Evolutionary conservation across 2,113 vertebrate species (phyloP), one percentile per base, ranked within the genome.

Genomic region (Martes martes): DNA sequence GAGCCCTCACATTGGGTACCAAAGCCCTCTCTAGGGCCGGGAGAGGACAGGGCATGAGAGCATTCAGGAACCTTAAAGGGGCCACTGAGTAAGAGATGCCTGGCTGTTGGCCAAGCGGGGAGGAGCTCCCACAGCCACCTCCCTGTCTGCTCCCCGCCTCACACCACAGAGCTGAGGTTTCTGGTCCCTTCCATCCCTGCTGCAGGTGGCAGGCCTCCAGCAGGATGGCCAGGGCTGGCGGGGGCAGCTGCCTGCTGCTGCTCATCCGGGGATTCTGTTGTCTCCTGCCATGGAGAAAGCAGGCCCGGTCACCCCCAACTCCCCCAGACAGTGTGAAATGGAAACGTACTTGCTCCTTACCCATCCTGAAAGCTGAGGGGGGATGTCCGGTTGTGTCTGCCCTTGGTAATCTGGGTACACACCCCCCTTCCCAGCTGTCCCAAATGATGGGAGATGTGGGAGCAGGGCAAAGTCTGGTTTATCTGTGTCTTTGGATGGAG

Each of bases 401-500:
- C 1, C 0, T 57, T 36, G 7, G 76, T 15, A 26, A 3, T 7
- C 39, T 50, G 31, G 18, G 14, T 5, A 26, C 73, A n/a, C 55
- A 45, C 69, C 7, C 14, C 42, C 88, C 69, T 47, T 47, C 88
- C 7, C n/a, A 33, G 88, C 57, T 16, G 19, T n/a, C 3, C 11
- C 7, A n/a, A 23, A 21, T 45, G 26, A 33, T 55, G 65, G 55
- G 52, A 14, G 42, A 15, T 19, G 31, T 69, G 61, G 31, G 71
- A 47, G 23, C 50, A 69, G 81, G 39, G 52, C 65, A 63, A 19
- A 7, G 24, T 23, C 36, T 47, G 47, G 69, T 31, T 59, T 78
- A 47, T 39, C 80, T 69, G 14, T 65, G 81, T 59, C 88, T 36
- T 96, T 96, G 86, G 96, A 92, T 96, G 13, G 88, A 52, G n/a